Conservation (phyloP, 2,113 vertebrate species). For the Pardalotus punctatus region DNA sequence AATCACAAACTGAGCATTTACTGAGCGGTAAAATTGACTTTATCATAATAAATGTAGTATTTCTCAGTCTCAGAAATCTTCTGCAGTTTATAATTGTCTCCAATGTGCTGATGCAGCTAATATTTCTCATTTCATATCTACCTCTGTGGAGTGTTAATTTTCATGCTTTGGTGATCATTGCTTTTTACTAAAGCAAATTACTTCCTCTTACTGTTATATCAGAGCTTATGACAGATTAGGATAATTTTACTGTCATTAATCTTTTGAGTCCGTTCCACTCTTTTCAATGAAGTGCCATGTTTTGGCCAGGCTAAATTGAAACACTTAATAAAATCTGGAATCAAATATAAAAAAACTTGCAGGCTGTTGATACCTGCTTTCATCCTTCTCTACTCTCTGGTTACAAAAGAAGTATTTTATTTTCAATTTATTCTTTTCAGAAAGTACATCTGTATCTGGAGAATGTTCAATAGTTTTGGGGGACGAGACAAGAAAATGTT, state of each 20-base stretch:
- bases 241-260: constrained; percentile 51
- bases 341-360: neutral
- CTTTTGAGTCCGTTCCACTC: constrained; percentile 9
- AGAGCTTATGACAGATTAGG: constrained; percentile 37
- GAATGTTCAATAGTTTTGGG: neutral
- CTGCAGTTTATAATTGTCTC: constrained; percentile 9
- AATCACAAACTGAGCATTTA: constrained; percentile 15
- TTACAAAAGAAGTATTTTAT: neutral
- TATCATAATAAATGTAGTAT: neutral
- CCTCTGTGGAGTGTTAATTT: constrained; percentile 57
- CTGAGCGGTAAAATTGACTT: neutral
- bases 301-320: neutral
- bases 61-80: neutral
- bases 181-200: constrained; percentile 49
- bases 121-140: constrained; percentile 51
- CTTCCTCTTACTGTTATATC: constrained; percentile 30
- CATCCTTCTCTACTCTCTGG: neutral
- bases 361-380: neutral
- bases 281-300: neutral
- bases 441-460: neutral
- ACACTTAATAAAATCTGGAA: constrained; percentile 11
- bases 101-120: constrained; percentile 48
- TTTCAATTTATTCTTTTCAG: neutral
- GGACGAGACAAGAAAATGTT: neutral
- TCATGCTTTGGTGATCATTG: constrained; percentile 49